Evolutionary conservation across 1,140 invertebrate species (phyloP).

Genomic region (Holotrichia oblita): DNA sequence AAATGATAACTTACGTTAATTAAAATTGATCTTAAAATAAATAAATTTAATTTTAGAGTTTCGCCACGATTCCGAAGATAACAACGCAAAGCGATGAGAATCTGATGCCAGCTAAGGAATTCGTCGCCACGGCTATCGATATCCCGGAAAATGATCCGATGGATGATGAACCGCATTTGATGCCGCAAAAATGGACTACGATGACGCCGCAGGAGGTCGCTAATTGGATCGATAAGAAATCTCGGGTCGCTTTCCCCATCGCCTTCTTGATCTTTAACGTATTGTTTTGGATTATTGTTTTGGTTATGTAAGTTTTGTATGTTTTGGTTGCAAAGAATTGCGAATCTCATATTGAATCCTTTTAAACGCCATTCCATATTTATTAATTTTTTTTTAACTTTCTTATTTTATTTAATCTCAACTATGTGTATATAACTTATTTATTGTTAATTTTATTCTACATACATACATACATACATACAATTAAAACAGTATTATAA

Average conservation of each 20-base stretch:
- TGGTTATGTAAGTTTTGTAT: constrained; percentile 48
- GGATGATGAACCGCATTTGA: constrained; percentile 54
- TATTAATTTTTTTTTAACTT: neutral
- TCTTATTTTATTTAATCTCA: neutral
- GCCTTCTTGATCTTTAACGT: constrained; percentile 84
- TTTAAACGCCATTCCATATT: neutral
- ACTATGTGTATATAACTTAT: neutral
- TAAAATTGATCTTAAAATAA: neutral
- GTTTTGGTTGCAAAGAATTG: neutral
- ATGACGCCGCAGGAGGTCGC: constrained; percentile 88
- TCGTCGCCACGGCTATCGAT: constrained; percentile 51
- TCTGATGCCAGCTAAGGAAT: constrained; percentile 57
- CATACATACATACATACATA: too few relatives aligned
- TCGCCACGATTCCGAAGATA: constrained; percentile 71
- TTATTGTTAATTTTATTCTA: neutral
- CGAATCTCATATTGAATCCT: too few relatives aligned
- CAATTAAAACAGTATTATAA: neutral
- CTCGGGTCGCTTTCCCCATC: constrained; percentile 79
- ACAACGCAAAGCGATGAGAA: constrained; percentile 72
- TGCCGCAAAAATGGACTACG: constrained; percentile 72
- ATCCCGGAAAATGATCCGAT: neutral
- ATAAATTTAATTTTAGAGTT: constrained; percentile 67
- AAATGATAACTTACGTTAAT: too few relatives aligned
- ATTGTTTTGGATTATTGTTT: constrained; percentile 86
- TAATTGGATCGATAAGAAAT: constrained; percentile 85